These are phyloP conservation scores for Xestia c-nigrum DNA, from an alignment of 2,888 invertebrate genomes.

Conservation along the genomic window DNA sequence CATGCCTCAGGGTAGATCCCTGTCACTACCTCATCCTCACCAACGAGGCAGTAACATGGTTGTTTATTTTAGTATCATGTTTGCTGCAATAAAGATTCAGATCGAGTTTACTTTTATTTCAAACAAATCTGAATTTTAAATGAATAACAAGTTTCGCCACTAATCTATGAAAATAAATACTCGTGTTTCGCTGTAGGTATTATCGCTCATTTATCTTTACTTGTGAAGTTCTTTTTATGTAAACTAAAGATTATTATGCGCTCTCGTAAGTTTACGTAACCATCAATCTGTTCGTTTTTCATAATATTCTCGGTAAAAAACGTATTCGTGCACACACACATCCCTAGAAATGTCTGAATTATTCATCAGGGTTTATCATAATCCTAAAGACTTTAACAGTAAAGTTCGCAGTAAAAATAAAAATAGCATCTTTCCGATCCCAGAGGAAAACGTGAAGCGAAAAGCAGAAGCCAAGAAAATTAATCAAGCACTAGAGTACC, in stretches of 20 bases:
- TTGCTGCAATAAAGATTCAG: background rate
- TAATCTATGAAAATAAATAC: conserved; percentile 28
- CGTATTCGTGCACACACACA: conserved; percentile 20
- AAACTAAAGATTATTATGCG: conserved; percentile 40
- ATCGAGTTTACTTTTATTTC: conserved; percentile 10
- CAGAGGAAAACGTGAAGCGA: conserved; percentile 28
- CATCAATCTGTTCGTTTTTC: conserved; percentile 39
- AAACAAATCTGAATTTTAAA: conserved; percentile 20
- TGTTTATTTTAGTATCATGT: background rate
- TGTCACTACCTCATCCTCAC: no score
- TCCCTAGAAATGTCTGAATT: conserved; percentile 27
- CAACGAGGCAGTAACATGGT: background rate
- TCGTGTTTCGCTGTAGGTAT: conserved; percentile 17
- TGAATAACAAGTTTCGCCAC: conserved; percentile 4
- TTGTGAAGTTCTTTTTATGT: conserved; percentile 19
- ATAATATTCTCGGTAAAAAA: conserved; percentile 24
- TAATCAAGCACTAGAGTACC: background rate
- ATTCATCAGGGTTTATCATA: conserved; percentile 21
- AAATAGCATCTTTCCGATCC: conserved; percentile 19
- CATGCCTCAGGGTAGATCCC: no score
- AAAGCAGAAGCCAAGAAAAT: conserved; percentile 9
- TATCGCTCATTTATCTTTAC: conserved; percentile 25
- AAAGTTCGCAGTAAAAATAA: conserved; percentile 25
- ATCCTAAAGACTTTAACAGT: conserved; percentile 27
- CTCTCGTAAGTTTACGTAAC: conserved; percentile 39